Conservation (phyloP, 2,888 invertebrate species). For the Tetranychus piercei region DNA sequence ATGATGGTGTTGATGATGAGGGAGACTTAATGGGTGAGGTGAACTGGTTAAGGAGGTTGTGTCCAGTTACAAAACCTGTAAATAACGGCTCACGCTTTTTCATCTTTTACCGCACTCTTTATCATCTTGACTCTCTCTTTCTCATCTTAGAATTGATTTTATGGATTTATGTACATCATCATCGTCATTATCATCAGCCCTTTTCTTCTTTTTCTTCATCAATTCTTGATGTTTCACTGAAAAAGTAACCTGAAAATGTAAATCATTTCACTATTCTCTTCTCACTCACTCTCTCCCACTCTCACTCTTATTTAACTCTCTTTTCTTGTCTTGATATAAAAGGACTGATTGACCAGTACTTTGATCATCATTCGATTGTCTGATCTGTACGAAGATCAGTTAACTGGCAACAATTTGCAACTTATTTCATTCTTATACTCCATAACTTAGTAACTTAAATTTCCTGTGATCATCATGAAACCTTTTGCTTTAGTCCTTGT, state of each 20-base stretch:
- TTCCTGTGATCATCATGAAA: not conserved
- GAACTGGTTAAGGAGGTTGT: not conserved
- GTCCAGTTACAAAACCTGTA: not conserved
- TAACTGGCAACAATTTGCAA: not conserved
- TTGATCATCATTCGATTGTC: not conserved
- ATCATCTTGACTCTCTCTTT: slow-evolving; percentile 1
- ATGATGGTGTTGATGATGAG: not conserved
- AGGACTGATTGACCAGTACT: not conserved
- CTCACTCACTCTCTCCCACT: not conserved
- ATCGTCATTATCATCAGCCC: not conserved
- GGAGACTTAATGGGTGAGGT: not conserved
- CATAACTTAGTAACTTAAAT: not conserved
- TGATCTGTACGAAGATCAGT: not conserved
- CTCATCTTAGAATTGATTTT: not conserved
- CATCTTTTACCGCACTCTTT: not conserved
- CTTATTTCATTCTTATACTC: not conserved
- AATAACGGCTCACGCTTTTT: not conserved
- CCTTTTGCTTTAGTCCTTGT: not conserved
- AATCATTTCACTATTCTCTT: not conserved
- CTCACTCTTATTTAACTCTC: not conserved
- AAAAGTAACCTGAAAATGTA: not conserved
- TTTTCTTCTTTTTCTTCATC: not conserved
- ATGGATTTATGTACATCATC: not conserved
- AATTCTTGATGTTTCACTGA: not conserved
- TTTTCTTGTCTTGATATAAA: not conserved